Evolutionary conservation across 2,888 invertebrate genomes (phyloP).

Genomic region (Lasioglossum pauxillum): DNA sequence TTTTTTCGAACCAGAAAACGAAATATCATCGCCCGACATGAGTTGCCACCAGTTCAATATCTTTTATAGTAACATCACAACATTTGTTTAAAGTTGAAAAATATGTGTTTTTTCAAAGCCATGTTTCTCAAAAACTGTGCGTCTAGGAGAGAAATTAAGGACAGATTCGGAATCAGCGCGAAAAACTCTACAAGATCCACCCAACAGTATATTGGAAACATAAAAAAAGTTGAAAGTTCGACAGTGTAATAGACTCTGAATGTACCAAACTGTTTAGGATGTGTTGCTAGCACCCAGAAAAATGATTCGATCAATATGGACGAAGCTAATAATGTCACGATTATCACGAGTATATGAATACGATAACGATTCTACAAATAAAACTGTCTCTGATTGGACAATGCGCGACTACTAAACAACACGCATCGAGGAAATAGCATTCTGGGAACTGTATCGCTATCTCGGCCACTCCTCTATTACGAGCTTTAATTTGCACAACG

Average conservation of each 20-base stretch:
- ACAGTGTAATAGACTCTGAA: not conserved
- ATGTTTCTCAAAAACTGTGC: too few relatives aligned
- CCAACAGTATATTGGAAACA: too few relatives aligned
- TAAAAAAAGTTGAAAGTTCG: too few relatives aligned
- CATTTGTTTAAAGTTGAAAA: too few relatives aligned
- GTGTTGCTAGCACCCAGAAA: not conserved
- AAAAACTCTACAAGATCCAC: too few relatives aligned
- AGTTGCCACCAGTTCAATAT: too few relatives aligned
- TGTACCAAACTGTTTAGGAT: not conserved
- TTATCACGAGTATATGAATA: not conserved
- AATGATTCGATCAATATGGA: not conserved
- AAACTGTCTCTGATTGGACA: not conserved
- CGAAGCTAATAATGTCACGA: not conserved
- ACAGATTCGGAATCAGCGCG: too few relatives aligned
- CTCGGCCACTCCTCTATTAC: not conserved
- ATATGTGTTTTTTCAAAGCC: too few relatives aligned
- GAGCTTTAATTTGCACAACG: not conserved
- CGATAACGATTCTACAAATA: constrained; percentile 47
- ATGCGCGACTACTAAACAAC: not conserved
- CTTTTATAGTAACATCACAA: too few relatives aligned
- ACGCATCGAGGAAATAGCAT: not conserved
- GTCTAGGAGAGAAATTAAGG: too few relatives aligned
- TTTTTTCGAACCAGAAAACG: too few relatives aligned
- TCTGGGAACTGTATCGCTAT: not conserved
- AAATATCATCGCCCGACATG: too few relatives aligned